A percentile compares a stretch with the other conserved stretches of the same genome.
Conservation (phyloP, 1,140 invertebrate species). For the Caenorhabditis tropicalis region DNA sequence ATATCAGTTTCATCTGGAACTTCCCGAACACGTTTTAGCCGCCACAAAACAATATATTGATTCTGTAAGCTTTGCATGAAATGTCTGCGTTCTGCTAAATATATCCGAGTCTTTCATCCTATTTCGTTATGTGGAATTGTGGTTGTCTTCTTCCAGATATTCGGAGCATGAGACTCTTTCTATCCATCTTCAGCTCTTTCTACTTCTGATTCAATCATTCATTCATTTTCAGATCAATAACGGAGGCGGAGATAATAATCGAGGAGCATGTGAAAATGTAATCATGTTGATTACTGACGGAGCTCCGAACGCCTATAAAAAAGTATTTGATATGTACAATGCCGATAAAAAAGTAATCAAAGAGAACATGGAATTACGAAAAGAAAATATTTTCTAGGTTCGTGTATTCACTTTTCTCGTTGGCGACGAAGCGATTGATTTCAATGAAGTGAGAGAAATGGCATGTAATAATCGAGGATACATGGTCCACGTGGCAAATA, state of each 20-base stretch:
- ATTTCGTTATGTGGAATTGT: neutral
- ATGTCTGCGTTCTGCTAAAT: neutral
- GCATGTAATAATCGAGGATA: slow-evolving; percentile 92
- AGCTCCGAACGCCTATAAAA: slow-evolving; percentile 88
- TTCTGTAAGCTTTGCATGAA: slow-evolving; percentile 49
- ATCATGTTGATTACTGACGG: slow-evolving; percentile 99
- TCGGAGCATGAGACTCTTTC: neutral
- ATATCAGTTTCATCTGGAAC: slow-evolving; percentile 47
- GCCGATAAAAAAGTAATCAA: no score
- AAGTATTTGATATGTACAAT: slow-evolving; percentile 88
- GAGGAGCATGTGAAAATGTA: slow-evolving; percentile 85
- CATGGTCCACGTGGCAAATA: slow-evolving; percentile 71
- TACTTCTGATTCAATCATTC: neutral
- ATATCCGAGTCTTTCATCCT: neutral
- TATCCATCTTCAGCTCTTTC: neutral
- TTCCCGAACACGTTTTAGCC: slow-evolving; percentile 66
- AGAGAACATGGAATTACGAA: slow-evolving; percentile 74
- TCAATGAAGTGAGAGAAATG: slow-evolving; percentile 91
- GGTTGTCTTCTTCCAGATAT: neutral
- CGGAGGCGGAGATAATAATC: slow-evolving; percentile 47
- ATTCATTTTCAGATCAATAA: slow-evolving; percentile 62
- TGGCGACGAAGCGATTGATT: slow-evolving; percentile 89
- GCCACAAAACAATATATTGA: slow-evolving; percentile 31
- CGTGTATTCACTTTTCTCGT: slow-evolving; percentile 97
- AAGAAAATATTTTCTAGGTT: slow-evolving; percentile 76